Evolutionary conservation across 2,113 vertebrate genomes (phyloP), one percentile per base, ranked within the genome.

Genomic region (Tenrec ecaudatus): DNA sequence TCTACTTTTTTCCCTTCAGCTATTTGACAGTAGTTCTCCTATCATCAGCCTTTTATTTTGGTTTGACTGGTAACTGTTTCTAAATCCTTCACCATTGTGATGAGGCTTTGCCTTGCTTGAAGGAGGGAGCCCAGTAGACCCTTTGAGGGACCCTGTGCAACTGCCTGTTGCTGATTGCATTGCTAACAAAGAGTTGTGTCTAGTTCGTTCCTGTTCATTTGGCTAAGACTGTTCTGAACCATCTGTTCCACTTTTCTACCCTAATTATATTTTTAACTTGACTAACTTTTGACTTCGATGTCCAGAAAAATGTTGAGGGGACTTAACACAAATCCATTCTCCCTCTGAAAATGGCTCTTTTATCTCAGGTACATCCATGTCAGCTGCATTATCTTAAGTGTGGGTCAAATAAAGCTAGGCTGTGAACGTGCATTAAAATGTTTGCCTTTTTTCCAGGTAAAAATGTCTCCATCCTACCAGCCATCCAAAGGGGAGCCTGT

Each of bases 391-490:
- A 89, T 93, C 96, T 94, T 92, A 81, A 94, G 58, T 87, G 27
- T 93, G 60, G 27, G 23, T 96, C 80, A 95, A 25, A 95, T 82
- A 90, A 92, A 96, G 47, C 81, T 88, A 88, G 66, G 62, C n/a
- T 47, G 2, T 86, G 88, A 94, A 68, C 81, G 16, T 8, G 2
- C 88, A 78, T 73, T 94, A 57, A 90, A 91, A 82, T 76, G 16
- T 95, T 91, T 96, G 19, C 33, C 78, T 25, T 93, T 82, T 40
- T 94, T 83, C 73, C 94, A 99, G 98, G 98, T 97, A 86, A 98
- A 97, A 79, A 96, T 98, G 68, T 97, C 97, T 20, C 98, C 98
- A 11, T 91, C 96, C 3, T 97, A 96, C 82, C 96, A 97, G 71
- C 97, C 98, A 17, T 77, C 92, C 27, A 97, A 77, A 89, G 94